Evolutionary conservation across 2,888 invertebrate species (phyloP).

Genomic region (Tenthredo distinguenda): DNA sequence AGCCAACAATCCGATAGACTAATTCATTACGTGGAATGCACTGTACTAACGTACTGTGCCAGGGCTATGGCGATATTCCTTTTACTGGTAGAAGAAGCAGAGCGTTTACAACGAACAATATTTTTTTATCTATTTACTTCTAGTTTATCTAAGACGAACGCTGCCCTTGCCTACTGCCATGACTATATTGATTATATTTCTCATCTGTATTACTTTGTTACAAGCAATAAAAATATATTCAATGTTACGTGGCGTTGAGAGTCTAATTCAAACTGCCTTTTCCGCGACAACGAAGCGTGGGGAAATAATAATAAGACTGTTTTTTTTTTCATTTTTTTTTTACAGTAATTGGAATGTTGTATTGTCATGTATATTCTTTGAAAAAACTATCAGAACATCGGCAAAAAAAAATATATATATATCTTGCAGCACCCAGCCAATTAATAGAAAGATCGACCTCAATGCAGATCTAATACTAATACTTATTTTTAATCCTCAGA

Average conservation of each 20-base stretch:
- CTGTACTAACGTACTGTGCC: neutral
- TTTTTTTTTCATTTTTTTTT: neutral
- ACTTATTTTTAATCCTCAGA: neutral
- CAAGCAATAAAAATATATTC: slow-evolving; percentile 1
- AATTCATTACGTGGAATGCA: neutral
- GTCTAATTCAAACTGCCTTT: neutral
- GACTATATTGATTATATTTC: neutral
- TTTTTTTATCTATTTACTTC: neutral
- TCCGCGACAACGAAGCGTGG: neutral
- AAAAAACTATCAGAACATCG: neutral
- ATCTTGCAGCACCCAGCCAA: neutral
- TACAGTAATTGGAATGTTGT: slow-evolving; percentile 29
- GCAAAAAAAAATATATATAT: neutral
- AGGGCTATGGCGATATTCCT: neutral
- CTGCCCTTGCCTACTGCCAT: neutral
- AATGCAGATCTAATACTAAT: neutral
- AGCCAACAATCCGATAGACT: neutral
- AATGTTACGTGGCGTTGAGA: neutral
- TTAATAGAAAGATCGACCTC: neutral
- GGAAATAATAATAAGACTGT: neutral
- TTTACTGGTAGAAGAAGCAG: neutral
- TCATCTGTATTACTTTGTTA: neutral
- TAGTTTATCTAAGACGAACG: neutral
- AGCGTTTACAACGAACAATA: neutral
- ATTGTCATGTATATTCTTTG: slow-evolving; percentile 30